Evolutionary conservation across 2,888 invertebrate genomes (phyloP).

Genomic region (Seira sanloemensis): DNA sequence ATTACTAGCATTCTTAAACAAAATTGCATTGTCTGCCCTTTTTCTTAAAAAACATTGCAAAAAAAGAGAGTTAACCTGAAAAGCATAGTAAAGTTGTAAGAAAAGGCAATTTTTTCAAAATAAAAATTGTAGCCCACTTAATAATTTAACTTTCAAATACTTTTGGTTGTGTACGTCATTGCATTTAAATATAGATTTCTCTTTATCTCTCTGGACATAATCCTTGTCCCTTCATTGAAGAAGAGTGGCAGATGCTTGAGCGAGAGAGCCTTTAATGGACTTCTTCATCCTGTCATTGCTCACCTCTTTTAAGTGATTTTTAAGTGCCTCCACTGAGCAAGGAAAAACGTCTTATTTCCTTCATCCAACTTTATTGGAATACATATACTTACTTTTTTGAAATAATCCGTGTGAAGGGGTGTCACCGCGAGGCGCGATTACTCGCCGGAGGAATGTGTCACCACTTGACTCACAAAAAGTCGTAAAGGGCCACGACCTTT

Average conservation of each 20-base stretch:
- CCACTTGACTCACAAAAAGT: background rate
- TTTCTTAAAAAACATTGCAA: no score
- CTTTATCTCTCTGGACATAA: no score
- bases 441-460: no score
- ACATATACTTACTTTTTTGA: background rate
- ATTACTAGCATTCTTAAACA: no score
- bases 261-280: slow-evolving; percentile 43
- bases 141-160: no score
- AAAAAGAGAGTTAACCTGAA: no score
- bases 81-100: background rate
- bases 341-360: background rate
- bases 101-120: background rate
- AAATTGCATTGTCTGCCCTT: background rate
- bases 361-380: background rate
- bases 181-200: no score
- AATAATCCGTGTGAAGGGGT: slow-evolving; percentile 35
- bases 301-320: slow-evolving; percentile 45
- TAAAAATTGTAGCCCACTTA: background rate
- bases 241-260: no score
- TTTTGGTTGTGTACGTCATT: slow-evolving; percentile 8
- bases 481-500: slow-evolving; percentile 9
- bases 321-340: slow-evolving; percentile 52
- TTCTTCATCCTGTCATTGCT: background rate
- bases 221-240: no score
- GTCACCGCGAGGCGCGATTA: slow-evolving; percentile 21